Base-by-base conservation (phyloP, 2,797 vertebrate genomes). In the Acrossocheilus fasciatus region DNA sequence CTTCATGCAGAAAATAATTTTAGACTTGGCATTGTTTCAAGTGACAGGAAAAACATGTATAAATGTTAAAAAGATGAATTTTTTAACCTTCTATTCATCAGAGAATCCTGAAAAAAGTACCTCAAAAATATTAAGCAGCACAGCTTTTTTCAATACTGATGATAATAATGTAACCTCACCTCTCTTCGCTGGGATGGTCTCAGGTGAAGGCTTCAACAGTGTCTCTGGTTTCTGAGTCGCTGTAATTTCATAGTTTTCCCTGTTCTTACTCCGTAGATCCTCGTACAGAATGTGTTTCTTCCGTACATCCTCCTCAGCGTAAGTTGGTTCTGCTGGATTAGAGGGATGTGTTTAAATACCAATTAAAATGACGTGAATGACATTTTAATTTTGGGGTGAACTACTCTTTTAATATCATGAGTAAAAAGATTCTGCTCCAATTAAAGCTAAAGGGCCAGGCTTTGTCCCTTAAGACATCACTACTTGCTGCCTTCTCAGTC, bases 211-310 rank as follows among this genome's bases (percentile, higher is more conserved):
- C 92, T 94, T 97, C 89, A 94, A 89, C 91, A 94, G 88, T 14
- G 94, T 89, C 79, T 97, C 97, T 52, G 95, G 90, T 93, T 96
- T 98, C 92, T 96, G 96, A 86, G 95, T 95, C 86, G 93, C 92
- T 36, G 95, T 96, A 64, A 97, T 95, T 69, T 98, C 97, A 0
- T 97, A 97, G 79, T 96, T 95, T 87, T 96, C 97, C 89, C 97
- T 94, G 93, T 99, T 98, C 91, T 96, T 97, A 89, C 93, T 96
- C 92, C 97, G 96, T 89, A 98, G 93, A 90, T 98, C 95, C 84
- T 98, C 97, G 39, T 98, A 99, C 18, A 97, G 95, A 91, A 96
- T 90, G 64, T 92, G 81, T 92, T 96, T 95, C 91, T 92, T 77
- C 66, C 84, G 73, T 34, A 43, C 36, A 1, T 83, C 59, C 50